phyloP scores from a whole-genome alignment of 53 echinoderm and acorn worm species.

The Holothuria leucospilota region DNA sequence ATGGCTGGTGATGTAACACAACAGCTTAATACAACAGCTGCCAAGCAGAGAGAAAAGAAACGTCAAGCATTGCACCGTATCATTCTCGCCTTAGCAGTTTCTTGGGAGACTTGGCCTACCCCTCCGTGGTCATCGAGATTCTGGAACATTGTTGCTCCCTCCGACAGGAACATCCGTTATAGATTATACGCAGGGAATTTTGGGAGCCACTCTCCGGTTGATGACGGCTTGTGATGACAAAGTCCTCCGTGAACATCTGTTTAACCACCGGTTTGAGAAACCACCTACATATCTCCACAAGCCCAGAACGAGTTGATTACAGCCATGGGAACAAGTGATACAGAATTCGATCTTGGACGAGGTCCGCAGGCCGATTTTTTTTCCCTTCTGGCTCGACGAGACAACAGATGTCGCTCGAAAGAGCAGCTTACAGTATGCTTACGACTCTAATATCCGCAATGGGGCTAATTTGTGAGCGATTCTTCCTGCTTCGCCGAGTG shows the following conservation, averaged over 20 bases:
- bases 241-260: neutral
- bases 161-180: too few species aligned
- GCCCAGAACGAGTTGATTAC: neutral
- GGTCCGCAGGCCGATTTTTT: neutral
- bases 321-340: neutral
- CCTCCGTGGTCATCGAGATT: too few species aligned
- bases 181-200: too few species aligned
- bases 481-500: constrained; percentile 4
- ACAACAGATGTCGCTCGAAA: neutral
- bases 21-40: neutral
- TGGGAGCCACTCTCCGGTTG: too few species aligned
- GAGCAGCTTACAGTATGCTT: constrained; percentile 2
- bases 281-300: neutral
- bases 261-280: neutral
- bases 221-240: neutral
- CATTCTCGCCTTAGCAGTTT: too few species aligned
- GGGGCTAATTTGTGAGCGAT: neutral
- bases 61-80: neutral
- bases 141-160: too few species aligned
- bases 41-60: neutral
- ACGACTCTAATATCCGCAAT: neutral
- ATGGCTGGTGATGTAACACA: neutral
- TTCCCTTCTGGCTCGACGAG: neutral
- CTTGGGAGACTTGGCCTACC: too few species aligned
- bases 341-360: neutral